A percentile compares a stretch with the other conserved stretches of the same genome.
phyloP scores from a whole-genome alignment of 2,797 vertebrate species.

The Lophotriccus pileatus region DNA sequence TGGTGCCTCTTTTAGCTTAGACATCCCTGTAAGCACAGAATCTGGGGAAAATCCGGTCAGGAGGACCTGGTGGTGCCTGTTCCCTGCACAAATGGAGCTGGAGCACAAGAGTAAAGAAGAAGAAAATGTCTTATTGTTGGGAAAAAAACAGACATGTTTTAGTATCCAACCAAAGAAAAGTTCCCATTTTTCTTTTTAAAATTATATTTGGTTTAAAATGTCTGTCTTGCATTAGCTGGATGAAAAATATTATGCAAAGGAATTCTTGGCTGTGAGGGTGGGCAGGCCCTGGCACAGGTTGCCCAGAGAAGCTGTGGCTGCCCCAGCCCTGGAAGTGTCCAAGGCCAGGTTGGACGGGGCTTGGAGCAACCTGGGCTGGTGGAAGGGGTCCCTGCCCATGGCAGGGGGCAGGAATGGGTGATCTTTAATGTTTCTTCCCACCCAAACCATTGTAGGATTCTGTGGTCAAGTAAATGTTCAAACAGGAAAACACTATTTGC shows the following conservation, averaged over 20 bases:
- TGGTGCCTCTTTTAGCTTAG: background rate
- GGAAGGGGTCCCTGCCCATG: background rate
- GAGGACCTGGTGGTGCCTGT: background rate
- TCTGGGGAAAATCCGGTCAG: background rate
- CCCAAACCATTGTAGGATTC: no score
- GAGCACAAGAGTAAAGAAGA: background rate
- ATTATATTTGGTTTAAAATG: background rate
- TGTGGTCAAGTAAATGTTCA: background rate
- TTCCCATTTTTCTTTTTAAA: background rate
- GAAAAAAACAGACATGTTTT: fast-evolving
- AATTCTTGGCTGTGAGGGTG: fast-evolving
- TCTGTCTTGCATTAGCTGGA: background rate
- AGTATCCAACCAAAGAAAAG: background rate
- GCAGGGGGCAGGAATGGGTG: background rate
- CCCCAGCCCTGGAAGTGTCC: background rate
- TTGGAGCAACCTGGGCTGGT: background rate
- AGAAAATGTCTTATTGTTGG: background rate
- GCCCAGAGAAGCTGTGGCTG: background rate
- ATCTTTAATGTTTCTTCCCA: no score
- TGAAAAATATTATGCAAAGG: background rate
- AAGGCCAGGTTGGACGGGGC: background rate
- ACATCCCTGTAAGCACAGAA: background rate
- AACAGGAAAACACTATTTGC: background rate
- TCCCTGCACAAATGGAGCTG: background rate
- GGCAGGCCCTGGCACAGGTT: background rate